These are phyloP conservation scores for Strigamia maritima DNA, from an alignment of 2,888 invertebrate genomes.

Conservation along the genomic window DNA sequence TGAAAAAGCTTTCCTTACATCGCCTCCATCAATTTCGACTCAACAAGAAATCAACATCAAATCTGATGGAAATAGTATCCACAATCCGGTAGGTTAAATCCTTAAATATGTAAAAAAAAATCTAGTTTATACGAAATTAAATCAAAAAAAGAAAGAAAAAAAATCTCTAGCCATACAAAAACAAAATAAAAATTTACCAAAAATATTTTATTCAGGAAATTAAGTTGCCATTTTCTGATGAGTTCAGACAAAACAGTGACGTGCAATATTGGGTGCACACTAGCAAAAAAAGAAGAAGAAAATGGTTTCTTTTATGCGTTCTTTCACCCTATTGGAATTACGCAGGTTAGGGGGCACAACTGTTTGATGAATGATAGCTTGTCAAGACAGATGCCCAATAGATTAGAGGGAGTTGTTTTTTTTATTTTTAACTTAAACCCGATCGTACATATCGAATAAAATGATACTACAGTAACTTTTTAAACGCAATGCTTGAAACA, in stretches of 20 bases:
- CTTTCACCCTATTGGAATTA: not conserved
- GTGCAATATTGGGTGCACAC: not conserved
- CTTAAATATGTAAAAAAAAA: too few relatives aligned
- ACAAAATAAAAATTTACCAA: too few relatives aligned
- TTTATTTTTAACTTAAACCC: not conserved
- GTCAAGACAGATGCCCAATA: not conserved
- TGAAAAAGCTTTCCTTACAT: conserved; percentile 12
- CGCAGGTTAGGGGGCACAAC: not conserved
- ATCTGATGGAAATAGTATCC: not conserved
- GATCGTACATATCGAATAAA: not conserved
- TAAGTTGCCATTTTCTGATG: too few relatives aligned
- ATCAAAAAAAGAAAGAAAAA: not conserved
- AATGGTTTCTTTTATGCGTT: not conserved
- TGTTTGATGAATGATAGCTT: not conserved
- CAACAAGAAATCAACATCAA: conserved; percentile 5
- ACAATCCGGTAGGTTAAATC: conserved; percentile 35
- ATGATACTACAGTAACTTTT: not conserved
- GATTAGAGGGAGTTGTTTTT: not conserved
- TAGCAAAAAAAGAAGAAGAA: too few relatives aligned
- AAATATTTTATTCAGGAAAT: too few relatives aligned
- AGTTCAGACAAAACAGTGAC: not conserved
- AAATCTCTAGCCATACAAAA: not conserved
- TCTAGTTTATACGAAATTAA: not conserved
- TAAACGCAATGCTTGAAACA: not conserved
- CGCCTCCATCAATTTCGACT: not conserved